Percentiles rank a stretch among this genome's conserved stretches.
Conservation (phyloP, 2,888 invertebrate species). For the Sarcophaga carnaria region DNA sequence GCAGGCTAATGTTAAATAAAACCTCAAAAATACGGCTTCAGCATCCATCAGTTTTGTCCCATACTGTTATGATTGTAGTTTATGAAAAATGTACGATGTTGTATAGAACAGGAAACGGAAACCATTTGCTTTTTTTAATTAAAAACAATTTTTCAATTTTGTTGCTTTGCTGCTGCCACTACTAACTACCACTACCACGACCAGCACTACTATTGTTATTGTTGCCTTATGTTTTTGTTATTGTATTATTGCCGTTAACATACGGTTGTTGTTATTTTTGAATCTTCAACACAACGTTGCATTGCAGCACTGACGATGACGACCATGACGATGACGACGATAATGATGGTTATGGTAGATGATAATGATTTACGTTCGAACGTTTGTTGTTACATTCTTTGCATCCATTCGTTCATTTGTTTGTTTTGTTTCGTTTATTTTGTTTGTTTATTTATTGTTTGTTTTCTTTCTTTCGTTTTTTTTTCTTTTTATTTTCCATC, state of each 20-base stretch:
- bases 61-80: conserved; percentile 13
- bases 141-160: conserved; percentile 69
- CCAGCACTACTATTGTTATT: too few relatives aligned
- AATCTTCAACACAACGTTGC: conserved; percentile 50
- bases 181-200: not conserved
- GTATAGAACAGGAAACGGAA: conserved; percentile 60
- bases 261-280: conserved; percentile 51
- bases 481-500: conserved; percentile 64
- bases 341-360: not conserved
- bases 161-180: conserved; percentile 3
- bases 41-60: not conserved
- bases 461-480: conserved; percentile 46
- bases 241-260: too few relatives aligned
- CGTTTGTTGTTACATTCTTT: conserved; percentile 9
- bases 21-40: not conserved
- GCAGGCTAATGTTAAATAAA: too few relatives aligned
- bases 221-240: too few relatives aligned
- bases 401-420: conserved; percentile 18
- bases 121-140: conserved; percentile 69
- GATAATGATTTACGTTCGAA: conserved; percentile 22
- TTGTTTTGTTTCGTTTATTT: conserved; percentile 45
- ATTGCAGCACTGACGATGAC: conserved; percentile 36
- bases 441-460: conserved; percentile 52
- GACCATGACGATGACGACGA: conserved; percentile 8
- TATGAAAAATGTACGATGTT: conserved; percentile 23